Percentiles rank a stretch among this genome's conserved stretches.
Evolutionary conservation across 2,113 vertebrate genomes (phyloP).

Genomic region (Mobula hypostoma): DNA sequence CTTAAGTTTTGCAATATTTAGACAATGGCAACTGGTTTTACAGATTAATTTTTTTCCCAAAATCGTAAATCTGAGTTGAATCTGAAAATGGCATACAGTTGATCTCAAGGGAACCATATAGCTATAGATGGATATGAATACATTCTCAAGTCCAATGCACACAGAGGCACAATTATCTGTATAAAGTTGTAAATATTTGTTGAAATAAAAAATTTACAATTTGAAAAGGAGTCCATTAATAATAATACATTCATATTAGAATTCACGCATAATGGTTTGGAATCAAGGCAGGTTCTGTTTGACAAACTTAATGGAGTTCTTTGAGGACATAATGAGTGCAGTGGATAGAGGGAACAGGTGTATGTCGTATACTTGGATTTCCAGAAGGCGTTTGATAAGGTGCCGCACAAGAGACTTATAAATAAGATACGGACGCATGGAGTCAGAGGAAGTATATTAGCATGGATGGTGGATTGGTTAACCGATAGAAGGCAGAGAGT

Average conservation of each 20-base stretch:
- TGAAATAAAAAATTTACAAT: background rate
- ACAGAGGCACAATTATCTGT: background rate
- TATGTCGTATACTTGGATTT: too few relatives aligned
- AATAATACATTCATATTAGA: conserved; percentile 2
- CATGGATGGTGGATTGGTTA: too few relatives aligned
- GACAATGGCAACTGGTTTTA: background rate
- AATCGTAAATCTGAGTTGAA: background rate
- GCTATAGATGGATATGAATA: background rate
- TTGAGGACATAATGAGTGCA: too few relatives aligned
- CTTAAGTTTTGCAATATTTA: background rate
- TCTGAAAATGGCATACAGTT: background rate
- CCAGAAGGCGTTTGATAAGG: too few relatives aligned
- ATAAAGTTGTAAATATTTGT: background rate
- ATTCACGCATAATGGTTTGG: background rate
- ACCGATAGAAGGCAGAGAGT: too few relatives aligned
- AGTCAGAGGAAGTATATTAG: too few relatives aligned
- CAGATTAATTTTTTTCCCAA: background rate
- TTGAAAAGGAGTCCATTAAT: background rate
- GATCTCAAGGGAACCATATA: background rate
- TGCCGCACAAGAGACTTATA: too few relatives aligned
- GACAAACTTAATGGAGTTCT: too few relatives aligned
- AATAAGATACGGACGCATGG: too few relatives aligned
- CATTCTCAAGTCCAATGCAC: background rate
- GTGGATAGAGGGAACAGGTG: too few relatives aligned
- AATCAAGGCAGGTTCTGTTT: too few relatives aligned